Conservation (phyloP, 2,113 vertebrate genomes). For the Chionomys nivalis region DNA sequence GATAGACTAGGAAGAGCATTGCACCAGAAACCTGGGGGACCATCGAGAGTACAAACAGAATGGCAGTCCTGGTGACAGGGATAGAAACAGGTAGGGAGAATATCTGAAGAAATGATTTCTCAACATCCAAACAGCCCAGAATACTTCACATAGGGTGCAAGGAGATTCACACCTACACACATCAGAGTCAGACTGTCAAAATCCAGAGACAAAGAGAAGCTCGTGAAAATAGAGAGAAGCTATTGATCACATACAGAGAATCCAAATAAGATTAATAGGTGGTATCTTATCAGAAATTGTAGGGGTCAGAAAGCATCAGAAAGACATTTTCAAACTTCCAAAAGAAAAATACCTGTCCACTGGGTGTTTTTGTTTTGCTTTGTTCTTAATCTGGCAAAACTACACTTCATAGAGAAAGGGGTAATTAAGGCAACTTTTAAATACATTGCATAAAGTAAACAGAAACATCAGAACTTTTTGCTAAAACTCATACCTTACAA, state of each 20-base stretch:
- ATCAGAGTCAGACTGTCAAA: slow-evolving; percentile 27
- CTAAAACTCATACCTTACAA: neutral
- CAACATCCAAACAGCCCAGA: neutral
- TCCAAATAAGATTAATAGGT: neutral
- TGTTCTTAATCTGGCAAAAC: neutral
- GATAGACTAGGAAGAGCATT: neutral
- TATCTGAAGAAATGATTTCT: neutral
- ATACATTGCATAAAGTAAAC: neutral
- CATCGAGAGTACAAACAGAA: neutral
- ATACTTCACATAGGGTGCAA: neutral
- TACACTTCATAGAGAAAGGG: neutral
- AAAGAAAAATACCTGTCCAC: neutral
- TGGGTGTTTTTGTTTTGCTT: neutral
- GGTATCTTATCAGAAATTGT: neutral
- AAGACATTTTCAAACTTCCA: neutral
- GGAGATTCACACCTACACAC: neutral
- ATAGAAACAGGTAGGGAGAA: neutral
- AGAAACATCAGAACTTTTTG: neutral
- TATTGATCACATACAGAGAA: neutral
- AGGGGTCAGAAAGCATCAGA: neutral
- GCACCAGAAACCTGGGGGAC: neutral
- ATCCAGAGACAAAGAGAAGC: slow-evolving; percentile 20
- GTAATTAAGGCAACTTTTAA: neutral
- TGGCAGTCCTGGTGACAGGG: neutral
- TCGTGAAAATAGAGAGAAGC: neutral